These are phyloP conservation scores for Polydesmus complanatus DNA, from an alignment of 2,888 invertebrate species.

Conservation along the genomic window DNA sequence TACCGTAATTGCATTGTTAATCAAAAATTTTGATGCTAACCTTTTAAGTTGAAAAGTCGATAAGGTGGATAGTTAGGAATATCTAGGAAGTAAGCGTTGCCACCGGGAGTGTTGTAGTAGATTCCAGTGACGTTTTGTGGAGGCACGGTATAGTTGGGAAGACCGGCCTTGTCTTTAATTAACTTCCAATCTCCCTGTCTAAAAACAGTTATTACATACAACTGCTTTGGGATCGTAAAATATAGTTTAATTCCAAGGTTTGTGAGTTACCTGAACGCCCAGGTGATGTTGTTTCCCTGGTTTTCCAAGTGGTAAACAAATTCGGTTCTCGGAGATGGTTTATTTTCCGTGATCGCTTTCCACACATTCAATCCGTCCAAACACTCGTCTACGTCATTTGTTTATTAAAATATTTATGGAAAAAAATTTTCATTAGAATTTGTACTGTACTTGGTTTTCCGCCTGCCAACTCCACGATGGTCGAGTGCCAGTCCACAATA, in stretches of 20 bases:
- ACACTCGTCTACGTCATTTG: slow-evolving; percentile 16
- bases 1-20: too few relatives aligned
- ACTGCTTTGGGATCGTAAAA: too few relatives aligned
- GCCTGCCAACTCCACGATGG: slow-evolving; percentile 32
- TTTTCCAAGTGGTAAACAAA: slow-evolving; percentile 15
- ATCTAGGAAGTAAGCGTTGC: neutral
- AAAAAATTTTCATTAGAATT: too few relatives aligned
- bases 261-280: slow-evolving; percentile 24
- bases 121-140: slow-evolving; percentile 14
- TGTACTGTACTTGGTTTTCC: slow-evolving; percentile 20
- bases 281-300: neutral
- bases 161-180: slow-evolving; percentile 29
- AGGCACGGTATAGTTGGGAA: slow-evolving; percentile 26
- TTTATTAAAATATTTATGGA: neutral
- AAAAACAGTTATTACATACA: too few relatives aligned
- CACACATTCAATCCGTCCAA: slow-evolving; percentile 31
- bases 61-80: neutral
- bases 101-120: neutral
- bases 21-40: too few relatives aligned
- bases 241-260: too few relatives aligned
- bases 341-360: slow-evolving; percentile 24
- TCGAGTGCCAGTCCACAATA: slow-evolving; percentile 35
- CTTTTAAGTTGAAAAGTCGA: neutral
- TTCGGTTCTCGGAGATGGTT: slow-evolving; percentile 13
- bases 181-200: slow-evolving; percentile 33